Percentiles rank a stretch among this genome's conserved stretches.
phyloP scores from a whole-genome alignment of 2,113 vertebrate species.

The Notiomystis cincta region DNA sequence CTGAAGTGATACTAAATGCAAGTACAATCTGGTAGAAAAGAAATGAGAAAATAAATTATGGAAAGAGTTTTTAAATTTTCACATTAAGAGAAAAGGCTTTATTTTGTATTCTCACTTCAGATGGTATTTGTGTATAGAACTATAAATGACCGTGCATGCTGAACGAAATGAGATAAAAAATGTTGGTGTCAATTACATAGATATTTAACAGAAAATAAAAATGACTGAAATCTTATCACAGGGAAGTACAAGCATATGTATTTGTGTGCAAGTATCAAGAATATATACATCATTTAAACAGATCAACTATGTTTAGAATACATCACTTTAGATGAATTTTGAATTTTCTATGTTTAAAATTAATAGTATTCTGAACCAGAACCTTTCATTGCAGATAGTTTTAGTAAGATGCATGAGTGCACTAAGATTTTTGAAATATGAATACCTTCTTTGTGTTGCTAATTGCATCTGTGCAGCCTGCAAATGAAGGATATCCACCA shows the following conservation, averaged over 20 bases:
- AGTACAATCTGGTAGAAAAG: constrained; percentile 14
- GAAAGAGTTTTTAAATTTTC: constrained; percentile 10
- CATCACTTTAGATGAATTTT: neutral
- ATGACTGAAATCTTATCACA: neutral
- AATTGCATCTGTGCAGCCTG: constrained; percentile 52
- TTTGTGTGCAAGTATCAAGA: neutral
- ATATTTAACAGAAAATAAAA: constrained; percentile 40
- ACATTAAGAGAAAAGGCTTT: constrained; percentile 25
- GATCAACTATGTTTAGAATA: neutral
- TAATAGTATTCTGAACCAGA: neutral
- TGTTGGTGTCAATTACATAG: neutral
- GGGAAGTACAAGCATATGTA: neutral
- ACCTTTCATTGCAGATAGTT: neutral
- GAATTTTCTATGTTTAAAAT: neutral
- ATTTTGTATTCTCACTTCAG: constrained; percentile 2
- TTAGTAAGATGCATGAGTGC: constrained; percentile 29
- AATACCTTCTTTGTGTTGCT: constrained; percentile 47
- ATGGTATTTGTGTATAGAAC: neutral
- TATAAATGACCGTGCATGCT: neutral
- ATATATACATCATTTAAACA: neutral
- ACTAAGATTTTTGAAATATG: neutral
- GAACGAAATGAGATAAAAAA: neutral
- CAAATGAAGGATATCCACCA: constrained; percentile 15
- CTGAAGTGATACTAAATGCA: constrained; percentile 21
- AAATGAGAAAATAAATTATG: constrained; percentile 28